Conservation (phyloP, 2,797 vertebrate species). For the Leptoclinus maculatus region DNA sequence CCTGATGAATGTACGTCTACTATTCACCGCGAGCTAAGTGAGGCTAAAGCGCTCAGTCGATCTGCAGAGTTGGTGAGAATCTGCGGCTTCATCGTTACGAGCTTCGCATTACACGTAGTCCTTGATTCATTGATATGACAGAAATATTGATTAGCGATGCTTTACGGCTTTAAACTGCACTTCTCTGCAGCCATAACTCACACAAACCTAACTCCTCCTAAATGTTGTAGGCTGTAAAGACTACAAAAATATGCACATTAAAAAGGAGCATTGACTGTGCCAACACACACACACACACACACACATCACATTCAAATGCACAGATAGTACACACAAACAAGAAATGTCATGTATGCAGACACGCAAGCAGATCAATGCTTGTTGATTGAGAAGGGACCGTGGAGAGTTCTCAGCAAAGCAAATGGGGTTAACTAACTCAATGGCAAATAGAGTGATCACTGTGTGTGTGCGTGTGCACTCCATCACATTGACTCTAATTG, state of each 20-base stretch:
- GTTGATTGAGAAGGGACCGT: constrained; percentile 31
- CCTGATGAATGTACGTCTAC: background rate
- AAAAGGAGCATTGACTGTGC: background rate
- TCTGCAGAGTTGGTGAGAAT: background rate
- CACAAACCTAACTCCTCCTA: background rate
- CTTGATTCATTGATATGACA: background rate
- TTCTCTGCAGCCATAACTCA: background rate
- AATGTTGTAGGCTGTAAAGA: background rate
- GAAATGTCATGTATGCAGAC: constrained; percentile 16
- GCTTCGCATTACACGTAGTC: background rate
- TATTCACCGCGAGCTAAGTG: background rate
- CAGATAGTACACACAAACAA: background rate
- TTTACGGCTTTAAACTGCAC: background rate
- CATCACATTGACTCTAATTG: constrained; percentile 59
- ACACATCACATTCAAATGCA: constrained; percentile 3
- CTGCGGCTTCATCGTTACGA: background rate
- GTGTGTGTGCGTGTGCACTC: constrained; percentile 7
- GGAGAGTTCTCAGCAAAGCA: constrained; percentile 44
- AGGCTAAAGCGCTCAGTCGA: background rate
- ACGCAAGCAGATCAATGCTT: constrained; percentile 39
- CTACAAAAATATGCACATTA: background rate
- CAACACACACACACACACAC: background rate
- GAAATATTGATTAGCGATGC: background rate
- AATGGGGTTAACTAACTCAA: constrained; percentile 52
- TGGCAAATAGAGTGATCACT: constrained; percentile 38